These are phyloP conservation scores for Sander vitreus DNA, from an alignment of 2,113 vertebrate genomes.

Conservation along the genomic window DNA sequence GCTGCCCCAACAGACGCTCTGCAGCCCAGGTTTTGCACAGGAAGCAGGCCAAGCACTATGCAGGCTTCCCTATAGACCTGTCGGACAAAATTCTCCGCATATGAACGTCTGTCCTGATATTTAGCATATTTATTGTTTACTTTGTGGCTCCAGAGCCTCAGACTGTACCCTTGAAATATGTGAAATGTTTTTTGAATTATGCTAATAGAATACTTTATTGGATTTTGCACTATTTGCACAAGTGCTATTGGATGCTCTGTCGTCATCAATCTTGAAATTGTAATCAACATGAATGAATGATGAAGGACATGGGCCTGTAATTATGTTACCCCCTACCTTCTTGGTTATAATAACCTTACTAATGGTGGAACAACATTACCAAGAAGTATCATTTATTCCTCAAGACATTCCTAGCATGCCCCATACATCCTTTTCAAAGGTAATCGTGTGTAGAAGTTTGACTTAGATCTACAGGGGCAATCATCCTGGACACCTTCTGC, in stretches of 20 bases:
- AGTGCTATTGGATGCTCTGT: constrained; percentile 40
- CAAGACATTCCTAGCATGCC: constrained; percentile 43
- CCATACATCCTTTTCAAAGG: constrained; percentile 57
- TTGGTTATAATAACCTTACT: constrained; percentile 38
- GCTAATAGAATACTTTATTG: constrained; percentile 57
- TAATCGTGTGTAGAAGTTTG: constrained; percentile 55
- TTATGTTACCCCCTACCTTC: constrained; percentile 48
- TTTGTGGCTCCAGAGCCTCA: constrained; percentile 43
- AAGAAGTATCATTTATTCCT: constrained; percentile 54
- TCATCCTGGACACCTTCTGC: constrained; percentile 64
- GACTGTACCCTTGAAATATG: constrained; percentile 32
- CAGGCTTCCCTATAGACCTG: constrained; percentile 55
- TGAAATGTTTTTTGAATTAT: constrained; percentile 40
- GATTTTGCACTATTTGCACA: constrained; percentile 40
- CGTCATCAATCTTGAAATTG: constrained; percentile 49
- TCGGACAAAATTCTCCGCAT: constrained; percentile 53
- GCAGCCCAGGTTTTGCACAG: constrained; percentile 63
- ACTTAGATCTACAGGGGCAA: constrained; percentile 64
- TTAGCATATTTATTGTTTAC: constrained; percentile 60
- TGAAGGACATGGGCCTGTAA: constrained; percentile 56
- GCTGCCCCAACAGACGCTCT: constrained; percentile 65
- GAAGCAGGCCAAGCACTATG: constrained; percentile 45
- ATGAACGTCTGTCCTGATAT: constrained; percentile 43
- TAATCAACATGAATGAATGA: constrained; percentile 50
- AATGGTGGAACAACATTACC: constrained; percentile 50